Conservation (phyloP, 2,797 vertebrate species). For the Bradypus variegatus region DNA sequence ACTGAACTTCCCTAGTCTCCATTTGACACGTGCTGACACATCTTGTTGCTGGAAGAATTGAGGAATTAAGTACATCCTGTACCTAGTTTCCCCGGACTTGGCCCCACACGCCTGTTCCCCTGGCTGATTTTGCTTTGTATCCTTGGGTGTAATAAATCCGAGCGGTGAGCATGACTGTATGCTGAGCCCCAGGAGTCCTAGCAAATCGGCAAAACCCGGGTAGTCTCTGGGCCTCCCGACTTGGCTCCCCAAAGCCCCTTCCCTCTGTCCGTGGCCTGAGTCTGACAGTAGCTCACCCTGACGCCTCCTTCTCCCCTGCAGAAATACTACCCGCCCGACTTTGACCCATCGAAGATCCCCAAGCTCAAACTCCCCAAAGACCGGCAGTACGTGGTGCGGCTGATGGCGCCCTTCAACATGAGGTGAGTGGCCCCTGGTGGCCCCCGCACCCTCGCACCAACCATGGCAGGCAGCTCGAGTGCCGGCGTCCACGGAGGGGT, state of each 20-base stretch:
- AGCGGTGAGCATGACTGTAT: not conserved
- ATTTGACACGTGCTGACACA: not conserved
- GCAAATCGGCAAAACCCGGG: not conserved
- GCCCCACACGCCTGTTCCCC: not conserved
- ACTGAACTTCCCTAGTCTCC: not conserved
- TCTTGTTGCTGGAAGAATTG: accelerated
- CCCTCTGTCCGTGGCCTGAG: not conserved
- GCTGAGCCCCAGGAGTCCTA: not conserved
- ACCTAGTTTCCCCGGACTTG: not conserved
- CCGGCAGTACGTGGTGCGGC: slow-evolving; percentile 89
- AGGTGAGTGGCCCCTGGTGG: slow-evolving; percentile 70
- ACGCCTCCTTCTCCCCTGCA: slow-evolving; percentile 53
- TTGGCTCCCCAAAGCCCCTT: not conserved
- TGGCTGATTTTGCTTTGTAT: not conserved
- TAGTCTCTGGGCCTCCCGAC: not conserved
- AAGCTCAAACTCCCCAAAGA: slow-evolving; percentile 96
- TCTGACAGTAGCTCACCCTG: not conserved
- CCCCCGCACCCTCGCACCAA: accelerated
- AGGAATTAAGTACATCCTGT: accelerated
- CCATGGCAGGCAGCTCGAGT: accelerated
- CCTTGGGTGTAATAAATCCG: not conserved
- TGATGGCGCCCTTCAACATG: slow-evolving; percentile 98
- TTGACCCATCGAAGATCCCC: slow-evolving; percentile 93
- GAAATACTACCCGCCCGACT: slow-evolving; percentile 97
- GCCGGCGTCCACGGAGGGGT: not conserved